These are phyloP conservation scores for Chouioia cunea DNA, from an alignment of 2,888 invertebrate genomes.

Conservation along the genomic window DNA sequence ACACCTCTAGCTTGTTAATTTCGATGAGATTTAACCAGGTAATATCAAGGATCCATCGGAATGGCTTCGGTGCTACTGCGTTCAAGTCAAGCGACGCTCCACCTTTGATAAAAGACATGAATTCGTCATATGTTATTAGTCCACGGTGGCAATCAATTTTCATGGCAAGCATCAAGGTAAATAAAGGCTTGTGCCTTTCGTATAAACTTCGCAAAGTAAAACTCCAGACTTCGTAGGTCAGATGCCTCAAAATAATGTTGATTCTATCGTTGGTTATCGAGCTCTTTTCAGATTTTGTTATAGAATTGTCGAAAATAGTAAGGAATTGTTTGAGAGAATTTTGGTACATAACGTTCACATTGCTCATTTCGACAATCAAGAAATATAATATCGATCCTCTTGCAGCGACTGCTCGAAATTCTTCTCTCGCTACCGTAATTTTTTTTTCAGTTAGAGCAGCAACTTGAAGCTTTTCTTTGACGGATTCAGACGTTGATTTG, in stretches of 20 bases:
- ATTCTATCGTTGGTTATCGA: slow-evolving; percentile 88
- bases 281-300: slow-evolving; percentile 90
- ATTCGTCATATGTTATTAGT: slow-evolving; percentile 88
- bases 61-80: slow-evolving; percentile 92
- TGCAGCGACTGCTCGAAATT: slow-evolving; percentile 94
- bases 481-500: slow-evolving; percentile 89
- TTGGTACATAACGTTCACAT: slow-evolving; percentile 97
- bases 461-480: slow-evolving; percentile 92
- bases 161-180: slow-evolving; percentile 93
- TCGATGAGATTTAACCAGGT: slow-evolving; percentile 97
- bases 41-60: slow-evolving; percentile 94
- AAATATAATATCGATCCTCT: slow-evolving; percentile 96
- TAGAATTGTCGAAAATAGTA: slow-evolving; percentile 92
- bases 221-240: slow-evolving; percentile 93
- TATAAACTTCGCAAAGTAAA: slow-evolving; percentile 94
- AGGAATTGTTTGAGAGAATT: slow-evolving; percentile 95
- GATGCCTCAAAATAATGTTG: slow-evolving; percentile 86
- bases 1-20: slow-evolving; percentile 86
- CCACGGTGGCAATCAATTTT: slow-evolving; percentile 92
- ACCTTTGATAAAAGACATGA: slow-evolving; percentile 95
- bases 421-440: slow-evolving; percentile 93
- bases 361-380: slow-evolving; percentile 96
- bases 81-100: slow-evolving; percentile 95
- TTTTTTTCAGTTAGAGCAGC: slow-evolving; percentile 95
- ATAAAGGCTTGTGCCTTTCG: slow-evolving; percentile 92